These are phyloP conservation scores for Dinoponera quadriceps DNA, from an alignment of 1,140 invertebrate genomes.

Conservation along the genomic window DNA sequence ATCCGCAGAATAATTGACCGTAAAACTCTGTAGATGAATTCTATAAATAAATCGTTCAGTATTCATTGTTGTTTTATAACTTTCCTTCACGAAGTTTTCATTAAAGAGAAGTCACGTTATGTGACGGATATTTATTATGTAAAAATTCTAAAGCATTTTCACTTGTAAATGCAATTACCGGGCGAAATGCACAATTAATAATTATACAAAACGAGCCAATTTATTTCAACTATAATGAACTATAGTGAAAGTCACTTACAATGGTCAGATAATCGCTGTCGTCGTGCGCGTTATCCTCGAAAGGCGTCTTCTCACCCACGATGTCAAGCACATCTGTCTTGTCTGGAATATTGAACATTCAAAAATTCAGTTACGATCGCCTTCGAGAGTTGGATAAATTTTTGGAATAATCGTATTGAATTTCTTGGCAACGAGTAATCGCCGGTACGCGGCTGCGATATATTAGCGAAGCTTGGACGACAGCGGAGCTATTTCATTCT, in stretches of 20 bases:
- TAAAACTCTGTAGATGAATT: neutral
- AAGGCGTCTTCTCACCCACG: conserved; percentile 63
- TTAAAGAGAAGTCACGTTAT: too few species aligned
- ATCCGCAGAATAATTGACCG: neutral
- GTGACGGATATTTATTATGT: neutral
- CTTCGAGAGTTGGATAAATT: neutral
- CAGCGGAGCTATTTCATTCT: neutral
- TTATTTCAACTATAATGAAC: neutral
- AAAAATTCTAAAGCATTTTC: neutral
- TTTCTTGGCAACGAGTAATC: conserved; percentile 27
- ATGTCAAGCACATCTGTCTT: conserved; percentile 60
- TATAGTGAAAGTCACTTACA: conserved; percentile 54
- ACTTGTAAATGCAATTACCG: too few species aligned
- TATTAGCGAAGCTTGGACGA: neutral
- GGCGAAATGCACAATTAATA: too few species aligned
- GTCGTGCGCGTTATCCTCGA: conserved; percentile 58
- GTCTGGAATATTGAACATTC: conserved; percentile 41
- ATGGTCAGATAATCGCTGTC: conserved; percentile 64
- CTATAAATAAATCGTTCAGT: too few species aligned
- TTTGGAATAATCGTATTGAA: neutral
- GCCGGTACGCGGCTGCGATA: neutral
- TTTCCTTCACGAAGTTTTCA: too few species aligned
- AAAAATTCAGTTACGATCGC: conserved; percentile 10
- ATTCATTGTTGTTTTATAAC: too few species aligned
- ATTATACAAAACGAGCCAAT: too few species aligned